These are phyloP conservation scores for Nomada flava DNA, from an alignment of 2,888 invertebrate species.

Conservation along the genomic window DNA sequence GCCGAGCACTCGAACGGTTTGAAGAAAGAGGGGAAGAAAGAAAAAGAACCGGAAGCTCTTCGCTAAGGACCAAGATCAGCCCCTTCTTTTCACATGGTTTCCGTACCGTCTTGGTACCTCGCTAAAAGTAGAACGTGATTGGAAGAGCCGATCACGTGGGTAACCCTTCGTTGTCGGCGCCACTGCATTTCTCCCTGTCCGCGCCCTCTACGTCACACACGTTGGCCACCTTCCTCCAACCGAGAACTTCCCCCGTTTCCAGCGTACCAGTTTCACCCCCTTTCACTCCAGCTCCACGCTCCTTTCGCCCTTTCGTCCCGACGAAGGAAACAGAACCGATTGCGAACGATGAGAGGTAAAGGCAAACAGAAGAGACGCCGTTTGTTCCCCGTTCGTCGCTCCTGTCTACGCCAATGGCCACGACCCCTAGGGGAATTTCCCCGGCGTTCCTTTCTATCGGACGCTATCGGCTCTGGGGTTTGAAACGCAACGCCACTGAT, in stretches of 20 bases:
- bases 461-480: constrained; percentile 7
- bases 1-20: background rate
- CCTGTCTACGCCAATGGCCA: background rate
- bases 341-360: background rate
- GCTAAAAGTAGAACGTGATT: constrained; percentile 81
- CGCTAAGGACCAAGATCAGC: constrained; percentile 29
- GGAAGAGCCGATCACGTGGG: constrained; percentile 82
- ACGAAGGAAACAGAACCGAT: background rate
- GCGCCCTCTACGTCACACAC: constrained; percentile 32
- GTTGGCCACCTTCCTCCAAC: background rate
- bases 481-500: constrained; percentile 33
- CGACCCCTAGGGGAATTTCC: background rate
- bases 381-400: too few species aligned
- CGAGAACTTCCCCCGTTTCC: background rate
- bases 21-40: background rate
- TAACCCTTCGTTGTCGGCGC: constrained; percentile 81
- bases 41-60: constrained; percentile 30
- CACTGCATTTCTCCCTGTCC: constrained; percentile 79
- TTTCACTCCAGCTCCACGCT: constrained; percentile 18
- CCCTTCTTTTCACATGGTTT: constrained; percentile 44
- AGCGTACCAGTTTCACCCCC: background rate
- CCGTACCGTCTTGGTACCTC: constrained; percentile 84
- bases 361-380: too few species aligned
- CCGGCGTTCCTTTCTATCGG: background rate
- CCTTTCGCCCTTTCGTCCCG: background rate